Percentiles rank a stretch among this genome's conserved stretches.
Evolutionary conservation across 1,140 invertebrate species (phyloP).

Genomic region (Drosophila athabasca): DNA sequence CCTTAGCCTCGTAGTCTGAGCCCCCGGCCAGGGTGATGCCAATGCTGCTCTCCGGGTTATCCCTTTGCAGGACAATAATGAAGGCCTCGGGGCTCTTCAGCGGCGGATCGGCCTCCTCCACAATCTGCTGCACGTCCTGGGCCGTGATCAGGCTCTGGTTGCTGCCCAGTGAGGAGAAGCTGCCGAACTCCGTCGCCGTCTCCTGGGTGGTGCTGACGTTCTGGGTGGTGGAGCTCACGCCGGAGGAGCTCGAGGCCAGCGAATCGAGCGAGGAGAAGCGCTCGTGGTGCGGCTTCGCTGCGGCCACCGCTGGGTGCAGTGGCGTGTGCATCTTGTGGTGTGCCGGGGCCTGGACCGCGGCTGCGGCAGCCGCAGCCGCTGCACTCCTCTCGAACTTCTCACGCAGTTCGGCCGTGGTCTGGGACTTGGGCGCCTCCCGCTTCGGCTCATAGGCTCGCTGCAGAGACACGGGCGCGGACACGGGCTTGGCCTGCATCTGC

Average conservation of each 20-base stretch:
- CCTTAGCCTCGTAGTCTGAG: constrained; percentile 94
- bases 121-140: constrained; percentile 82
- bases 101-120: constrained; percentile 82
- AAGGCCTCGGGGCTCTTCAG: constrained; percentile 81
- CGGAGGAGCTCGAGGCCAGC: constrained; percentile 80
- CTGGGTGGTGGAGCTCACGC: constrained; percentile 78
- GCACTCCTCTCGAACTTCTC: constrained; percentile 79
- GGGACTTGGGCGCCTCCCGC: constrained; percentile 40
- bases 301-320: constrained; percentile 8
- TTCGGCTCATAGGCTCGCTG: constrained; percentile 21
- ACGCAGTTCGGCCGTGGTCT: constrained; percentile 73
- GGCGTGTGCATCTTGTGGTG: constrained; percentile 38
- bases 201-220: constrained; percentile 79
- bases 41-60: constrained; percentile 88
- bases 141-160: constrained; percentile 83
- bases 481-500: constrained; percentile 48
- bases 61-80: constrained; percentile 81
- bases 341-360: constrained; percentile 29
- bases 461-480: constrained; percentile 15
- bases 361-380: constrained; percentile 15
- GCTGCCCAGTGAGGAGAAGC: constrained; percentile 82
- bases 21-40: constrained; percentile 95
- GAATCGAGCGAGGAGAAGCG: constrained; percentile 82
- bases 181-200: constrained; percentile 80
- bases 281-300: constrained; percentile 72